Evolutionary conservation across 1,140 invertebrate species (phyloP), one percentile per base, ranked within the genome.

Genomic region (Phymorhynchus buccinoides): DNA sequence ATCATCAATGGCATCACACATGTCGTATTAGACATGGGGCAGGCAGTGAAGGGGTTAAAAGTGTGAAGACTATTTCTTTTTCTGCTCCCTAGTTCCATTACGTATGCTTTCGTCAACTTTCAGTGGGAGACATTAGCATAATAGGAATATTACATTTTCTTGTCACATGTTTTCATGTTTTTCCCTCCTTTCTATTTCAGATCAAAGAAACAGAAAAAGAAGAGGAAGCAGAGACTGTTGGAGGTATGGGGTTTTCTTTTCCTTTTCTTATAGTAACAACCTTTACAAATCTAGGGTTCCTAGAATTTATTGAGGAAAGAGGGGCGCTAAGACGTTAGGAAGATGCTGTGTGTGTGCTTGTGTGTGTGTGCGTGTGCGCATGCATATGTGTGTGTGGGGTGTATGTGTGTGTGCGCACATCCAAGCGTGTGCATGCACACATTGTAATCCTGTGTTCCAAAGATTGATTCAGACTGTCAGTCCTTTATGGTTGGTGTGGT

Each of bases 141-240:
- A 14, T 52, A 52, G 12, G 48, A 52, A 14, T 14, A 52, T 52
- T 0, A 52, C 48, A 52, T 42, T n/a, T n/a, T 27, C 27, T 75
- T 75, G 32, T 78, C 30, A 78, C 0, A 41, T 78, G 9, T 41
- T 78, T 41, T 3, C 37, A 22, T 37, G 6, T 7, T 3, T 35
- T 75, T 14, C n/a, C 30, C 16, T 52, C 32, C 52, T 35, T 52
- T 41, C 35, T 79, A 7, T 79, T 79, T 30, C 41, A 56, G 77
- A 52, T 79, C 77, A n/a, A 79, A 79, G 42, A 79, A 79, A 79
- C 77, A 79, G 42, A 79, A 79, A 30, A 79, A 79, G 32, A 52
- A 79, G 44, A 48, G 27, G n/a, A 48, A 35, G 9, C 77, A 79
- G 44, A 79, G 27, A 35, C 12, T 22, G 41, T 30, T 44, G 22